Conservation (phyloP, 2,888 invertebrate genomes). For the Cordilura impudica region DNA sequence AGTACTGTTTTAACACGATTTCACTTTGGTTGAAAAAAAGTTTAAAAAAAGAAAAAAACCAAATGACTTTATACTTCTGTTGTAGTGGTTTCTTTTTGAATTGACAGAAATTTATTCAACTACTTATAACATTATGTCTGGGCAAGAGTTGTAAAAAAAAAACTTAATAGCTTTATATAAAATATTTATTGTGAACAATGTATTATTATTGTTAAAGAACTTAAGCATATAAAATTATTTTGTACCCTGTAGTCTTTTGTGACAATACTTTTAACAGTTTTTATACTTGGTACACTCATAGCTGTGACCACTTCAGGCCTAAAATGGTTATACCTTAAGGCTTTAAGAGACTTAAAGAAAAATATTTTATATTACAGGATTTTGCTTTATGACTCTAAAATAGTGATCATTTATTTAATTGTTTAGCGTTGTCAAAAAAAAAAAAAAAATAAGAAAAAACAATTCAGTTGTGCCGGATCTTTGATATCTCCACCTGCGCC, state of each 20-base stretch:
- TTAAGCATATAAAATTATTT: conserved; percentile 22
- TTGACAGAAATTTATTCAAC: conserved; percentile 38
- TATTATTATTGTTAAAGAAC: not conserved
- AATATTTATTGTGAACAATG: not conserved
- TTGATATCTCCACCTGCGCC: too few relatives aligned
- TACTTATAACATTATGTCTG: not conserved
- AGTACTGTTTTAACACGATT: conserved; percentile 54
- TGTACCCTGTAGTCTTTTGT: not conserved
- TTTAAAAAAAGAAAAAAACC: not conserved
- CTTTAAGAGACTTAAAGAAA: not conserved
- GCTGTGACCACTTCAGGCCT: not conserved
- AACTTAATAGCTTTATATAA: conserved; percentile 6
- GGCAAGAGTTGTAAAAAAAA: not conserved
- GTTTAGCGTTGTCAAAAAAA: too few relatives aligned
- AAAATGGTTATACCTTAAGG: not conserved
- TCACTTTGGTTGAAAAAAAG: conserved; percentile 51
- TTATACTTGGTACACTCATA: conserved; percentile 17
- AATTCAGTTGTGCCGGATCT: too few relatives aligned
- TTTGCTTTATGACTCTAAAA: too few relatives aligned
- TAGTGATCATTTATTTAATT: too few relatives aligned
- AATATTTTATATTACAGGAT: too few relatives aligned
- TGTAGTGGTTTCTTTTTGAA: conserved; percentile 13
- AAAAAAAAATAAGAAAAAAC: too few relatives aligned
- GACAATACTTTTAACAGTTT: not conserved
- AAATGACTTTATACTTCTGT: conserved; percentile 3